These are phyloP conservation scores for Congeria kusceri DNA, from an alignment of 2,888 invertebrate genomes.

Conservation along the genomic window DNA sequence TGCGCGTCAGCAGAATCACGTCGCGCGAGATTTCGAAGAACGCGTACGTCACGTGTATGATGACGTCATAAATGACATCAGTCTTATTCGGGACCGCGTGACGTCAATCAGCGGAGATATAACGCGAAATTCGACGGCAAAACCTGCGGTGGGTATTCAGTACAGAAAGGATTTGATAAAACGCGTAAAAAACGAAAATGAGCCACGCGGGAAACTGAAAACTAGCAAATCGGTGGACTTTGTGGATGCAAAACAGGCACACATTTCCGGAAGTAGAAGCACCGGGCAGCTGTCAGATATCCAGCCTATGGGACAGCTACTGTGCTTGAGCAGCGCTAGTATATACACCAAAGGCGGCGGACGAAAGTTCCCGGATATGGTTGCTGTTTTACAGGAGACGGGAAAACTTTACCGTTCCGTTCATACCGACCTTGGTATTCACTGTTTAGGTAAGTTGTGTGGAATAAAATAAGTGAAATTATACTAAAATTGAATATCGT, in stretches of 20 bases:
- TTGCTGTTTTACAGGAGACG: slow-evolving; percentile 54
- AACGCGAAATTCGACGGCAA: too few species aligned
- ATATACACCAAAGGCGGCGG: slow-evolving; percentile 19
- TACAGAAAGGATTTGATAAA: slow-evolving; percentile 3
- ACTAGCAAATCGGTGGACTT: slow-evolving; percentile 55
- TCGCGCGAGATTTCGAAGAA: slow-evolving; percentile 55
- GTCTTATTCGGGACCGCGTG: slow-evolving; percentile 46
- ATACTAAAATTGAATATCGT: too few species aligned
- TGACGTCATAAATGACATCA: slow-evolving; percentile 52
- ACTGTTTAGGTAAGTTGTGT: slow-evolving; percentile 24
- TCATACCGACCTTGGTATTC: slow-evolving; percentile 37
- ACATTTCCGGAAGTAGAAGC: slow-evolving; percentile 12
- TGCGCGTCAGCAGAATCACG: slow-evolving; percentile 40
- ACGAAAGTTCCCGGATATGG: slow-evolving; percentile 49
- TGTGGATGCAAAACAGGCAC: slow-evolving; percentile 34
- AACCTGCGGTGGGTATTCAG: background rate
- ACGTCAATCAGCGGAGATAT: slow-evolving; percentile 42
- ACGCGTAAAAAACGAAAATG: slow-evolving; percentile 1
- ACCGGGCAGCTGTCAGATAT: background rate
- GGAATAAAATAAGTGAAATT: too few species aligned
- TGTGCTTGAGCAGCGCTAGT: slow-evolving; percentile 26
- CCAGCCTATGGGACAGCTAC: background rate
- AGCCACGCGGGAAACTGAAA: slow-evolving; percentile 24
- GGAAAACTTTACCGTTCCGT: slow-evolving; percentile 44
- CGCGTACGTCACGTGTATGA: slow-evolving; percentile 54